A percentile compares a stretch with the other conserved stretches of the same genome.
Evolutionary conservation across 2,797 vertebrate species (phyloP).

Genomic region (Hemitrygon akajei): DNA sequence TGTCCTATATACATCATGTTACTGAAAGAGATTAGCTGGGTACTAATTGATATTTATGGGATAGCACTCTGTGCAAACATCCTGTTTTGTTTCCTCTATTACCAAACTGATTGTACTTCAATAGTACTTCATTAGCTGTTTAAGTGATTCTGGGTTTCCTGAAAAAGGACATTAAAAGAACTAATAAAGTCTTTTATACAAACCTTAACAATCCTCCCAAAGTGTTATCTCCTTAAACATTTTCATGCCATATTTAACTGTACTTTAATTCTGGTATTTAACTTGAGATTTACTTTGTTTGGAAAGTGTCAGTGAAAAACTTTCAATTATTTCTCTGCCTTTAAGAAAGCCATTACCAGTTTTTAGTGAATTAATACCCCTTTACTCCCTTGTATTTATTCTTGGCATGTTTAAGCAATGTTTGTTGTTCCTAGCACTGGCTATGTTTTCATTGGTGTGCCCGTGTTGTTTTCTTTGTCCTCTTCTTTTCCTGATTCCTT

Average conservation of each 20-base stretch:
- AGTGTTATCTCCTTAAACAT: background rate
- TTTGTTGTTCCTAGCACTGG: background rate
- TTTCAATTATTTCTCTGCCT: background rate
- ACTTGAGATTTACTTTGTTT: background rate
- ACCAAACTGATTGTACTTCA: no score
- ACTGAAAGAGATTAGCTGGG: no score
- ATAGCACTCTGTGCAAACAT: no score
- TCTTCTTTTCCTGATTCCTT: background rate
- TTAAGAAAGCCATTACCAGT: background rate
- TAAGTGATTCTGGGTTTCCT: no score
- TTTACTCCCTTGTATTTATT: background rate
- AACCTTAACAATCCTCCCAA: background rate
- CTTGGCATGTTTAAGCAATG: background rate
- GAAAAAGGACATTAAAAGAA: no score
- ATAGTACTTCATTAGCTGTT: no score
- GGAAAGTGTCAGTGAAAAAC: background rate
- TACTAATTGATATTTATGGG: no score
- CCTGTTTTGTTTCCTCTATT: no score
- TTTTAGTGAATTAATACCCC: background rate
- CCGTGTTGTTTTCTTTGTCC: background rate
- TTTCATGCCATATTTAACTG: background rate
- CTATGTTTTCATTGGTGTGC: background rate
- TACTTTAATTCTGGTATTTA: background rate
- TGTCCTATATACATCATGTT: no score
- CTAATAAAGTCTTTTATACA: no score